phyloP scores from a whole-genome alignment of 2,113 vertebrate genomes.

The Xiphias gladius region DNA sequence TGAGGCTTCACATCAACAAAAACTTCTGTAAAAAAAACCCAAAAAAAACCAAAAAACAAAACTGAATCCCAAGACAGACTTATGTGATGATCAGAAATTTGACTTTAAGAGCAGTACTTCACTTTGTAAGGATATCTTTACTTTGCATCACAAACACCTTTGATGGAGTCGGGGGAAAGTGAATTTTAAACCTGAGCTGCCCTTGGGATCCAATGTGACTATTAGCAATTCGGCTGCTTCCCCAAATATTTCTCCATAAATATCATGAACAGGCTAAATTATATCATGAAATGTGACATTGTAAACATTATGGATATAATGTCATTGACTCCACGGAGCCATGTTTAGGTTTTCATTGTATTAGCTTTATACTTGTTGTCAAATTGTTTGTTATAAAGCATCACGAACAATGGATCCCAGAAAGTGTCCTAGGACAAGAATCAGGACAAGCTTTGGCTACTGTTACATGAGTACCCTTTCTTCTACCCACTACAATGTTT shows the following conservation, averaged over 20 bases:
- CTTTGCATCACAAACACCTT: conserved; percentile 15
- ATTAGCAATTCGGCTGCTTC: background rate
- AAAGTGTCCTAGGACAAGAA: background rate
- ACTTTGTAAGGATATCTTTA: background rate
- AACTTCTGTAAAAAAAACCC: conserved; percentile 2
- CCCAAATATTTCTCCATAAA: conserved; percentile 1
- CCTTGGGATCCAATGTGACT: background rate
- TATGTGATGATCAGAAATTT: background rate
- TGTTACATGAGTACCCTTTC: background rate
- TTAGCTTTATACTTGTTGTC: background rate
- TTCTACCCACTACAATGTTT: background rate
- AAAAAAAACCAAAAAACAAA: too few species aligned
- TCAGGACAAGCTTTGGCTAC: background rate
- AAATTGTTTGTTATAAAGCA: background rate
- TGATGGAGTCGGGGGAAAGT: background rate
- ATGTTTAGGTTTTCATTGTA: background rate
- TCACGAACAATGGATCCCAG: too few species aligned
- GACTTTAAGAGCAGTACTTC: conserved; percentile 11
- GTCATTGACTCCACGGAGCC: background rate
- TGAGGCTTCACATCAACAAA: conserved; percentile 23
- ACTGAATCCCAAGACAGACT: conserved; percentile 20
- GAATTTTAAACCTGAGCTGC: conserved; percentile 7
- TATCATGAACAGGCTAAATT: background rate
- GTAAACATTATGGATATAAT: background rate
- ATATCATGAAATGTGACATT: background rate